phyloP scores from a whole-genome alignment of 2,888 invertebrate species.

The Lymantria monacha region DNA sequence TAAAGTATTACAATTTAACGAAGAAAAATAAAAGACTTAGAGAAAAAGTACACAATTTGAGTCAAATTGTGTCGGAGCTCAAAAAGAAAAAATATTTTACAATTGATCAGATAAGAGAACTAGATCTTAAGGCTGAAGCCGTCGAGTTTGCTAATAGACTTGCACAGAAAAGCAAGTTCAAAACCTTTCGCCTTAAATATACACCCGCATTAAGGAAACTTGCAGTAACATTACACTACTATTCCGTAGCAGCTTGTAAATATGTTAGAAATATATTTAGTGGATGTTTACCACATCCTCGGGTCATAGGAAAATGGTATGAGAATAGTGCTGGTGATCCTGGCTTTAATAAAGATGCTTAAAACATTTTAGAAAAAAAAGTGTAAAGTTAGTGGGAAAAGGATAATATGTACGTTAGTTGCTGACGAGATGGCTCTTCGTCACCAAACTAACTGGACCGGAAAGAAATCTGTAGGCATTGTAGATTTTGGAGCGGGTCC shows the following conservation, averaged over 20 bases:
- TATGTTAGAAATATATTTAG: slow-evolving; percentile 16
- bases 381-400: slow-evolving; percentile 6
- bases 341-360: slow-evolving; percentile 24
- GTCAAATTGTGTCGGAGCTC: background rate
- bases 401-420: slow-evolving; percentile 12
- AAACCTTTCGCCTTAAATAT: background rate
- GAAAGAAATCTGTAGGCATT: slow-evolving; percentile 7
- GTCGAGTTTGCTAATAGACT: slow-evolving; percentile 2
- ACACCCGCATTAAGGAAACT: slow-evolving; percentile 22
- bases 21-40: background rate
- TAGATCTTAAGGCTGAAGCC: slow-evolving; percentile 7
- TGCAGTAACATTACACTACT: slow-evolving; percentile 25
- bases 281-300: slow-evolving; percentile 21
- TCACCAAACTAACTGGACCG: slow-evolving; percentile 12
- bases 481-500: slow-evolving; percentile 7
- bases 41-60: background rate
- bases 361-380: slow-evolving; percentile 16
- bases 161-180: slow-evolving; percentile 4
- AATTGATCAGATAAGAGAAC: slow-evolving; percentile 4
- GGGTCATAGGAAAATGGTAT: slow-evolving; percentile 22
- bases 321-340: slow-evolving; percentile 13
- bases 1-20: too few species aligned
- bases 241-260: slow-evolving; percentile 19
- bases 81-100: slow-evolving; percentile 5
- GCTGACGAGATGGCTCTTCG: slow-evolving; percentile 18